Conservation (phyloP, 2,797 vertebrate genomes). For the Labeo calbasu region DNA sequence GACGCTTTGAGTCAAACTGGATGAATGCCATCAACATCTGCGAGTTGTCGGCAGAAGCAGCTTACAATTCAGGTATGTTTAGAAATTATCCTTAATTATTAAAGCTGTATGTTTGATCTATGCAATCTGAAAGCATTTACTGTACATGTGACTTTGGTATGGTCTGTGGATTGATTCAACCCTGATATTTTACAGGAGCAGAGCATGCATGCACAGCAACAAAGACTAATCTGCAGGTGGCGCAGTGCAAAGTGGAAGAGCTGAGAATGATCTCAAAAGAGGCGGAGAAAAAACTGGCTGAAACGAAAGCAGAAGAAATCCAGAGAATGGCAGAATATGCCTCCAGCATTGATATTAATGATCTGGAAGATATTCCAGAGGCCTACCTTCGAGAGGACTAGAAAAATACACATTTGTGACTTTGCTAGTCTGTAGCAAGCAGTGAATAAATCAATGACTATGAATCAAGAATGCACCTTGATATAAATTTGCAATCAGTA, state of each 20-base stretch:
- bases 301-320: slow-evolving; percentile 89
- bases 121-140: neutral
- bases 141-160: neutral
- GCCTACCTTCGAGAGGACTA: slow-evolving; percentile 93
- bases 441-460: neutral
- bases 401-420: slow-evolving; percentile 56
- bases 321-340: slow-evolving; percentile 73
- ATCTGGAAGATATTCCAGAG: slow-evolving; percentile 78
- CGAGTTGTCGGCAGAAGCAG: slow-evolving; percentile 91
- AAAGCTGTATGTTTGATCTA: neutral
- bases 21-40: slow-evolving; percentile 85
- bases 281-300: slow-evolving; percentile 86
- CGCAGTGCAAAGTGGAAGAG: slow-evolving; percentile 86
- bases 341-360: slow-evolving; percentile 63
- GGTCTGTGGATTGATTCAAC: slow-evolving; percentile 16
- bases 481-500: neutral
- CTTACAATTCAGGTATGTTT: slow-evolving; percentile 85
- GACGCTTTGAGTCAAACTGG: slow-evolving; percentile 87
- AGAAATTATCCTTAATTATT: neutral
- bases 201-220: slow-evolving; percentile 84
- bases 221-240: slow-evolving; percentile 85
- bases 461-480: neutral
- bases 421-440: neutral
- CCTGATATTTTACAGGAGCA: slow-evolving; percentile 79
- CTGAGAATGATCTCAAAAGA: slow-evolving; percentile 81